phyloP scores from a whole-genome alignment of 1,140 invertebrate species.

The Pentalonia nigronervosa region DNA sequence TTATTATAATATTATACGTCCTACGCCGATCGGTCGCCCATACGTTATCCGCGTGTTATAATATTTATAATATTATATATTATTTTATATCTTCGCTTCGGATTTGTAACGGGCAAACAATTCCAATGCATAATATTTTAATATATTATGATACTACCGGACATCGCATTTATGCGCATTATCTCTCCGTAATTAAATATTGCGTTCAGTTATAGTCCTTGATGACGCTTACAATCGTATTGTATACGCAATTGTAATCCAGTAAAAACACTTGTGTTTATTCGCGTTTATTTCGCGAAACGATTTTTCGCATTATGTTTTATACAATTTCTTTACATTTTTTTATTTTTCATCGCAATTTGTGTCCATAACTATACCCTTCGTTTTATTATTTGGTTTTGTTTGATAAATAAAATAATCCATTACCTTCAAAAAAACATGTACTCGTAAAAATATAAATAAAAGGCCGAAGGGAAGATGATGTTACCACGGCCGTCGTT shows the following conservation, averaged over 20 bases:
- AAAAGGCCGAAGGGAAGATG: too few species aligned
- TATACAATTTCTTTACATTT: not conserved
- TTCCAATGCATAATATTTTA: too few species aligned
- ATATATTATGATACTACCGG: too few species aligned
- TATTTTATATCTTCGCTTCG: too few species aligned
- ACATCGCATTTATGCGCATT: too few species aligned
- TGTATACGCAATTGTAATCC: too few species aligned
- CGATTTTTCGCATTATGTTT: not conserved
- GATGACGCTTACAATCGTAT: not conserved
- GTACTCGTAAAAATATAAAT: not conserved
- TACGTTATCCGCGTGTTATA: not conserved
- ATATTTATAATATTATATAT: too few species aligned
- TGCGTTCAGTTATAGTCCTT: too few species aligned
- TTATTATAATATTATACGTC: not conserved
- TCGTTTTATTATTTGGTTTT: not conserved
- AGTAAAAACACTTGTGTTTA: too few species aligned
- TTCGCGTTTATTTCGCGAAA: not conserved
- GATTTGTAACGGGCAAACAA: too few species aligned
- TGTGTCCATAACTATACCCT: not conserved
- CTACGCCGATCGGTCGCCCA: not conserved
- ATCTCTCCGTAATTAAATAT: too few species aligned
- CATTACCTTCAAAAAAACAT: not conserved
- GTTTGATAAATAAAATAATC: not conserved
- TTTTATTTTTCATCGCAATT: not conserved
- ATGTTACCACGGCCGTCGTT: too few species aligned